Evolutionary conservation across 2,888 invertebrate genomes (phyloP).

Genomic region (Cephus pygmeus): DNA sequence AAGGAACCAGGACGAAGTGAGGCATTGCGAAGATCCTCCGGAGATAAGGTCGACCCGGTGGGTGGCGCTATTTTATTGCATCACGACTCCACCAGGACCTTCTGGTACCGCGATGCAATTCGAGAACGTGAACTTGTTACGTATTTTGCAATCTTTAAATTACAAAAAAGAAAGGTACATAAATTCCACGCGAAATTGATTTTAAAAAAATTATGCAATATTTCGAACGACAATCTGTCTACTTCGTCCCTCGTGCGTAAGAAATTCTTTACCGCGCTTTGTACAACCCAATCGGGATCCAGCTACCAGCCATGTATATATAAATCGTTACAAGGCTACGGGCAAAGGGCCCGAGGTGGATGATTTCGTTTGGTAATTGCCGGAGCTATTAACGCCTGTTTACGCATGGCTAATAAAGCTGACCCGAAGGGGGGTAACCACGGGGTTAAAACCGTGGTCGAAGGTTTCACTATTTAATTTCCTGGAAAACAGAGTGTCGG

Average conservation of each 20-base stretch:
- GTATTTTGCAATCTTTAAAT: neutral
- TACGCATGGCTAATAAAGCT: slow-evolving; percentile 39
- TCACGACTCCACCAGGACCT: slow-evolving; percentile 56
- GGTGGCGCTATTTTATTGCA: slow-evolving; percentile 66
- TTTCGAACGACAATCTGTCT: neutral
- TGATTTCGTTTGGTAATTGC: slow-evolving; percentile 2
- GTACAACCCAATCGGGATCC: neutral
- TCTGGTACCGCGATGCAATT: slow-evolving; percentile 21
- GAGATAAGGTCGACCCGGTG: slow-evolving; percentile 57
- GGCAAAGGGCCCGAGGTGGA: neutral
- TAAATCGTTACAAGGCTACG: neutral
- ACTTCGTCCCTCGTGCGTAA: neutral
- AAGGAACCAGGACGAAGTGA: slow-evolving; percentile 56
- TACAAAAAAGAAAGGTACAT: neutral
- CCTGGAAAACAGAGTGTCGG: slow-evolving; percentile 56
- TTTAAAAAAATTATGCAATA: neutral
- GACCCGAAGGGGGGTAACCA: slow-evolving; percentile 29
- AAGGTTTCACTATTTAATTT: slow-evolving; percentile 54
- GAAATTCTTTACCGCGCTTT: neutral
- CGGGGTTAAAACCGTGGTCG: slow-evolving; percentile 24
- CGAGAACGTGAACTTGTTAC: neutral
- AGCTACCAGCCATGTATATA: neutral
- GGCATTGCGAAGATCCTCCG: slow-evolving; percentile 62
- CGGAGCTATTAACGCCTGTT: slow-evolving; percentile 42
- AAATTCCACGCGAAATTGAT: slow-evolving; percentile 18